phyloP scores from a whole-genome alignment of 2,797 vertebrate genomes.

The Syncerus caffer region DNA sequence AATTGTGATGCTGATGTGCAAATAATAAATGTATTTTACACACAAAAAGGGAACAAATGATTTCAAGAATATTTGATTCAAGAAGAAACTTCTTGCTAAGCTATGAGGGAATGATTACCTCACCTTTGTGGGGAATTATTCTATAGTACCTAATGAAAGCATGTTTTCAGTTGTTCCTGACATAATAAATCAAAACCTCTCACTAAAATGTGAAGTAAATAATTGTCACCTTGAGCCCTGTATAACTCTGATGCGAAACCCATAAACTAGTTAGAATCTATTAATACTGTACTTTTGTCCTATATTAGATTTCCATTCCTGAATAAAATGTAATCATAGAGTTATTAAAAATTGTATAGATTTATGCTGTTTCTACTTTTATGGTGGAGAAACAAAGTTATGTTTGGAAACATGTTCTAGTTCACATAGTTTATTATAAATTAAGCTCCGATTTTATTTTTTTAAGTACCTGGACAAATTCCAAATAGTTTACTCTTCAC shows the following conservation, averaged over 20 bases:
- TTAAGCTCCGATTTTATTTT: slow-evolving; percentile 35
- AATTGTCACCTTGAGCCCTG: slow-evolving; percentile 28
- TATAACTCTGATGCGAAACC: background rate
- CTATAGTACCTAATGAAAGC: background rate
- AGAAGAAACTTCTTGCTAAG: background rate
- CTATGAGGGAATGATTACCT: background rate
- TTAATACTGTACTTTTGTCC: slow-evolving; percentile 44
- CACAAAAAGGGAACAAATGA: background rate
- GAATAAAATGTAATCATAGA: background rate
- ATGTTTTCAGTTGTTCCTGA: slow-evolving; percentile 49
- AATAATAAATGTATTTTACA: background rate
- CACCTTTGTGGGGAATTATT: slow-evolving; percentile 31
- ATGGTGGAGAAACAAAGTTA: slow-evolving; percentile 4
- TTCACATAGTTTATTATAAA: slow-evolving; percentile 33
- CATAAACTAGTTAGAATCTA: slow-evolving; percentile 48
- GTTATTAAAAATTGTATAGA: slow-evolving; percentile 27
- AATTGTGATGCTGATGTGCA: background rate
- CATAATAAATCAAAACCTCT: slow-evolving; percentile 23
- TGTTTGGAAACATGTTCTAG: background rate
- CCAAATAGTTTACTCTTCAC: slow-evolving; percentile 30
- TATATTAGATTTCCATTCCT: slow-evolving; percentile 51
- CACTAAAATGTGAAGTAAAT: slow-evolving; percentile 37
- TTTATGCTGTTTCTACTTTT: slow-evolving; percentile 31
- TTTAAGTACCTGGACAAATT: background rate
- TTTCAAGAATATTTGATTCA: slow-evolving; percentile 21